Evolutionary conservation across 2,797 vertebrate species (phyloP).

Genomic region (Dermochelys coriacea): DNA sequence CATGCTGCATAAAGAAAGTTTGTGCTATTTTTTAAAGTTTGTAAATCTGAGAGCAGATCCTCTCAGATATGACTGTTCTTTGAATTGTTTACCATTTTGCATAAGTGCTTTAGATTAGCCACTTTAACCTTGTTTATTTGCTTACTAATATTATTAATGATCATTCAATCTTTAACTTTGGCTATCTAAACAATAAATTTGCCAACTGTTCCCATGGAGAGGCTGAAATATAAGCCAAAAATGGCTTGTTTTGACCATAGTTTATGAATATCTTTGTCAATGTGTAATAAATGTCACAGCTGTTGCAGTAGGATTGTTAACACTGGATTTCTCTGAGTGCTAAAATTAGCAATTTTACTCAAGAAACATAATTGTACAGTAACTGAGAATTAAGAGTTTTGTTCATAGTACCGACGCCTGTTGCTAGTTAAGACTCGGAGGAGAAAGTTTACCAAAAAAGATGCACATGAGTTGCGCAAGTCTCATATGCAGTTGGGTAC

Average conservation of each 20-base stretch:
- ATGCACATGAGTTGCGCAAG: neutral
- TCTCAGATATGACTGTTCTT: neutral
- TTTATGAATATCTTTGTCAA: conserved; percentile 16
- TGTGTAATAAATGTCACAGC: conserved; percentile 29
- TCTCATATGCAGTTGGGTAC: neutral
- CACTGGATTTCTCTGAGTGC: neutral
- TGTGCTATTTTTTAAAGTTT: neutral
- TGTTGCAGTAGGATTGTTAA: neutral
- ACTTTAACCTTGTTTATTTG: conserved; percentile 40
- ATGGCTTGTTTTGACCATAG: neutral
- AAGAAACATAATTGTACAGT: neutral
- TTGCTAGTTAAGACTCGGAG: neutral
- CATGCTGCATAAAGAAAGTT: neutral
- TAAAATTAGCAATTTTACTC: neutral
- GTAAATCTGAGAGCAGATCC: conserved; percentile 14
- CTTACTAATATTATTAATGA: conserved; percentile 33
- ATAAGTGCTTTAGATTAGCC: conserved; percentile 34
- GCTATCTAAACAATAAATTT: conserved; percentile 35
- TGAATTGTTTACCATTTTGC: conserved; percentile 40
- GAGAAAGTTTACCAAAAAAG: neutral
- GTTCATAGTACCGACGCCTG: neutral
- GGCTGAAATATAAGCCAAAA: conserved; percentile 32
- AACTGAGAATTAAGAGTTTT: neutral
- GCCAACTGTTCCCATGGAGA: conserved; percentile 26
- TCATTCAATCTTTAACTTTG: conserved; percentile 16